Evolutionary conservation across 2,888 invertebrate species (phyloP).

Genomic region (Tenthredo livida): DNA sequence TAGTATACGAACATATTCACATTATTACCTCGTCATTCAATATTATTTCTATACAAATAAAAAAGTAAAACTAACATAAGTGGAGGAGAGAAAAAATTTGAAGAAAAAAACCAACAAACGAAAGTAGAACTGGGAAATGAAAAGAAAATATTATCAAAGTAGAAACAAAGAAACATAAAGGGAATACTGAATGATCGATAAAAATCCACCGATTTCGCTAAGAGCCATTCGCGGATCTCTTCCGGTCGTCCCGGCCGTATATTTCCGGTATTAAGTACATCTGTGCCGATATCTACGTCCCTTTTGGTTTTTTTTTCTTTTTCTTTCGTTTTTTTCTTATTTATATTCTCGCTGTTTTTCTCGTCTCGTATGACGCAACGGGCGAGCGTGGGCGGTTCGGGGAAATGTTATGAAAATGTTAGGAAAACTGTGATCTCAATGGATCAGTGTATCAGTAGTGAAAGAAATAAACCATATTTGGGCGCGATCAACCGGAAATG

Average conservation of each 20-base stretch:
- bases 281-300: background rate
- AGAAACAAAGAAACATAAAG: background rate
- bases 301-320: background rate
- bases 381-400: background rate
- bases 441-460: background rate
- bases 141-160: background rate
- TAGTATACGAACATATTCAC: background rate
- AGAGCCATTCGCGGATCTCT: conserved; percentile 16
- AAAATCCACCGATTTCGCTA: background rate
- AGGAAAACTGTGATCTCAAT: background rate
- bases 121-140: background rate
- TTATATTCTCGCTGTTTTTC: background rate
- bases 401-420: background rate
- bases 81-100: background rate
- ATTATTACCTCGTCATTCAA: background rate
- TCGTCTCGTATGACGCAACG: background rate
- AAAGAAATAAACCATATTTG: conserved; percentile 15
- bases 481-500: conserved; percentile 19
- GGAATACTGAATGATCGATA: background rate
- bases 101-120: background rate
- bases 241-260: background rate
- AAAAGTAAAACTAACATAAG: background rate
- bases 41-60: background rate
- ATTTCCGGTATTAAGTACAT: conserved; percentile 25
- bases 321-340: background rate